phyloP scores from a whole-genome alignment of 1,140 invertebrate species.

The Ips nitidus region DNA sequence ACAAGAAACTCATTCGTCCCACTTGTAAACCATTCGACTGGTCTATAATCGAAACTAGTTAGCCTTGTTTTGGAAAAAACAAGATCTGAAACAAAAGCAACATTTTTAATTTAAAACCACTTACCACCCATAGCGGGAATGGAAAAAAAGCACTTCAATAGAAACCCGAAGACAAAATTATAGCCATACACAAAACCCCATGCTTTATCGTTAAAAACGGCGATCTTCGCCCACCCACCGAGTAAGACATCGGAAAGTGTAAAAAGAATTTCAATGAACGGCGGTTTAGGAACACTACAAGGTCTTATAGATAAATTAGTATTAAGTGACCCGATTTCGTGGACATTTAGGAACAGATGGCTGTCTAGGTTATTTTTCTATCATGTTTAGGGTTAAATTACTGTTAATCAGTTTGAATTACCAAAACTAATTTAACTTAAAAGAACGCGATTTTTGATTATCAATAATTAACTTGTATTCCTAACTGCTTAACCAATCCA shows the following conservation, averaged over 20 bases:
- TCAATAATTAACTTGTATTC: too few species aligned
- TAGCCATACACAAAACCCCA: constrained; percentile 8
- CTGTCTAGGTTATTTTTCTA: background rate
- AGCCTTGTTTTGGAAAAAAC: background rate
- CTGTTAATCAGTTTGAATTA: too few species aligned
- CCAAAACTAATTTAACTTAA: too few species aligned
- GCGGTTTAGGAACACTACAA: constrained; percentile 1
- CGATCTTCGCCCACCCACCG: constrained; percentile 8
- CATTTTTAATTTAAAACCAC: constrained; percentile 5
- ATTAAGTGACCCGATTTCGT: background rate
- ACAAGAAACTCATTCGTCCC: background rate
- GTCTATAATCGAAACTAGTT: background rate
- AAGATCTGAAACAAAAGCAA: background rate
- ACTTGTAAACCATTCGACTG: background rate
- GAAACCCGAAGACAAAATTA: constrained; percentile 11
- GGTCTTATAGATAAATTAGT: constrained; percentile 11
- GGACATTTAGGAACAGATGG: constrained; percentile 10
- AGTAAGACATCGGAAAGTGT: constrained; percentile 6
- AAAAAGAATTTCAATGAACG: constrained; percentile 14
- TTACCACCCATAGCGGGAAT: background rate
- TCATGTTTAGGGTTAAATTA: too few species aligned
- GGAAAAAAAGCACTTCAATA: constrained; percentile 1
- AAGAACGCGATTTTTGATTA: too few species aligned
- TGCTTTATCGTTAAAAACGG: constrained; percentile 5
- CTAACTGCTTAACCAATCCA: too few species aligned